Evolutionary conservation across 2,888 invertebrate genomes (phyloP), one percentile per base, ranked within the genome.

Genomic region (Ophion costatus): DNA sequence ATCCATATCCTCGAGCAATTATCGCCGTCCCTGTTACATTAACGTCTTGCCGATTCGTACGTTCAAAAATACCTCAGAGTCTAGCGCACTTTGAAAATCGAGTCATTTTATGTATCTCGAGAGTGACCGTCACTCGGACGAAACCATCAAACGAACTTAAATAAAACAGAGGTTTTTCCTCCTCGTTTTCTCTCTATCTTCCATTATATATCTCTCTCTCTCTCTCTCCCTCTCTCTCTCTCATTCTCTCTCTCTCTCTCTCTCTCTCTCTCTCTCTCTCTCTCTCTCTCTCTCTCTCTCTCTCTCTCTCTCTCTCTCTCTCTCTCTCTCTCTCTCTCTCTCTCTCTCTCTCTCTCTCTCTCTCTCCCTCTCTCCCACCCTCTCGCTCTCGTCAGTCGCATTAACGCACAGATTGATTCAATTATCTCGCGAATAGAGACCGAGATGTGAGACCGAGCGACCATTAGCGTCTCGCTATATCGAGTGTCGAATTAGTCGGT

Each of bases 391-490:
- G 78, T 75, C 71, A 79, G 82, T 79, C 79, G 76, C 76, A 82
- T 82, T 82, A 82, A 82, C 84, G 71, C 75, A 71, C 84, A 76
- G 84, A 85, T 85, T 85, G 84, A 85, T 85, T 85, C 78, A 85
- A 85, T 85, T 85, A 85, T 78, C 82, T 66, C 79, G 71, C 76
- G 77, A 4, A 29, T 29, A 29, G 29, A 29, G 4, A 29, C 29
- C 29, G 29, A 29, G 76, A 82, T 79, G 82, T 82, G 82, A 85
- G 84, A 71, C 82, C 80, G 79, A 79, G 70, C 79, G 71, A 57
- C 84, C 84, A 85, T 85, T 85, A 85, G 79, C 82, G 84, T 82
- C 80, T 80, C 71, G 79, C 84, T 82, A 82, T 79, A 85, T 85
- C 84, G 84, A 85, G 82, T 84, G 82, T 85, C 82, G 84, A 82